phyloP scores from a whole-genome alignment of 2,888 invertebrate genomes.

The Boloria euphrosyne region DNA sequence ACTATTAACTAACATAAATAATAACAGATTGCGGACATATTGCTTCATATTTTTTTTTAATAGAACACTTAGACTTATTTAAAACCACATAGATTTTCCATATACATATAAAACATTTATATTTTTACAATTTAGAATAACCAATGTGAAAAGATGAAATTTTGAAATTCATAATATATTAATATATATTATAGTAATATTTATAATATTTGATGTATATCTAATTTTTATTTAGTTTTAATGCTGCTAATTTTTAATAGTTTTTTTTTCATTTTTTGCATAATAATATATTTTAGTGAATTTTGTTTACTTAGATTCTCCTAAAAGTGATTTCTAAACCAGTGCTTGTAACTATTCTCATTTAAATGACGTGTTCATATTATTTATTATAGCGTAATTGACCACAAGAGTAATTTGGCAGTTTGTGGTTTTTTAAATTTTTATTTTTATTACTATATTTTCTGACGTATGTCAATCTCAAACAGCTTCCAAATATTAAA shows the following conservation, averaged over 20 bases:
- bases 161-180: neutral
- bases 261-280: slow-evolving; percentile 14
- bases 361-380: slow-evolving; percentile 20
- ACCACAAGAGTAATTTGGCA: slow-evolving; percentile 47
- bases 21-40: no score
- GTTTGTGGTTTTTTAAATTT: slow-evolving; percentile 42
- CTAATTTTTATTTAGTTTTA: slow-evolving; percentile 12
- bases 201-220: slow-evolving; percentile 12
- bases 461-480: slow-evolving; percentile 7
- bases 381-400: slow-evolving; percentile 39
- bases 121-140: slow-evolving; percentile 22
- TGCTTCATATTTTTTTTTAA: neutral
- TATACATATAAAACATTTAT: slow-evolving; percentile 20
- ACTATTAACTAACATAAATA: neutral
- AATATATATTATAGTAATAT: slow-evolving; percentile 7
- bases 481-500: neutral
- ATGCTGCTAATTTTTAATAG: slow-evolving; percentile 14
- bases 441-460: slow-evolving; percentile 2
- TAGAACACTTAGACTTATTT: neutral
- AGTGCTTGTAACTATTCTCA: slow-evolving; percentile 34
- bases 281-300: slow-evolving; percentile 10
- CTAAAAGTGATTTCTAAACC: slow-evolving; percentile 35
- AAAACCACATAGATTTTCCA: slow-evolving; percentile 20
- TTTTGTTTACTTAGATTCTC: slow-evolving; percentile 14
- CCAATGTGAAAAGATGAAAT: neutral